Evolutionary conservation across 2,888 invertebrate genomes (phyloP).

Genomic region (Cephus sareptanus): DNA sequence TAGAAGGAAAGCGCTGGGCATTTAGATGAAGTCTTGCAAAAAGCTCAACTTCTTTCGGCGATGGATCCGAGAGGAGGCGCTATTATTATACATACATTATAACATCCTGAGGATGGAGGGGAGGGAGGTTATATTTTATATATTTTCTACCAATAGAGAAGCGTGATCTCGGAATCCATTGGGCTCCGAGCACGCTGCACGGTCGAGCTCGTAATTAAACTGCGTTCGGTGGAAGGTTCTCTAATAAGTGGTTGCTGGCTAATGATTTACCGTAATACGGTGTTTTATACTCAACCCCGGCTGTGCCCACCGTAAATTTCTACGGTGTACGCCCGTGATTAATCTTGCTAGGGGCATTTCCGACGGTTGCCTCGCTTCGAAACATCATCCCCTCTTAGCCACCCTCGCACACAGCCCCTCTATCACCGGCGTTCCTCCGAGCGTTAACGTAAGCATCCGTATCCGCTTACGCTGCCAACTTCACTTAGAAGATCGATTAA

Average conservation of each 20-base stretch:
- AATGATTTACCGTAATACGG: not conserved
- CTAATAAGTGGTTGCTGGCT: not conserved
- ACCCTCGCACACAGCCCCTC: not conserved
- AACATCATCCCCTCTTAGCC: not conserved
- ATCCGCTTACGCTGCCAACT: not conserved
- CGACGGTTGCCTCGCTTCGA: not conserved
- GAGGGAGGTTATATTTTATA: not conserved
- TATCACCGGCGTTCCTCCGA: not conserved
- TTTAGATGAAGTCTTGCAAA: not conserved
- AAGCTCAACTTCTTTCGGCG: not conserved
- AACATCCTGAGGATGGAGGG: not conserved
- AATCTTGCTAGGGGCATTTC: not conserved
- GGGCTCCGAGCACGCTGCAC: not conserved
- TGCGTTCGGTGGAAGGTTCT: not conserved
- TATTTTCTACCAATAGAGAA: not conserved
- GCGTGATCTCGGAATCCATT: not conserved
- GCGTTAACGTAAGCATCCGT: not conserved
- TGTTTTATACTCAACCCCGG: not conserved
- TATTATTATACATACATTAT: not conserved
- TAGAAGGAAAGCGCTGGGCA: not conserved
- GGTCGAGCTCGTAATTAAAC: not conserved
- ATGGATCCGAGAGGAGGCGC: not conserved
- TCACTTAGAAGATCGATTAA: not conserved
- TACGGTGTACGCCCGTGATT: not conserved
- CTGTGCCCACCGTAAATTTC: not conserved